Conservation (phyloP, 2,797 vertebrate genomes). For the Pangasius sanitwongsei region DNA sequence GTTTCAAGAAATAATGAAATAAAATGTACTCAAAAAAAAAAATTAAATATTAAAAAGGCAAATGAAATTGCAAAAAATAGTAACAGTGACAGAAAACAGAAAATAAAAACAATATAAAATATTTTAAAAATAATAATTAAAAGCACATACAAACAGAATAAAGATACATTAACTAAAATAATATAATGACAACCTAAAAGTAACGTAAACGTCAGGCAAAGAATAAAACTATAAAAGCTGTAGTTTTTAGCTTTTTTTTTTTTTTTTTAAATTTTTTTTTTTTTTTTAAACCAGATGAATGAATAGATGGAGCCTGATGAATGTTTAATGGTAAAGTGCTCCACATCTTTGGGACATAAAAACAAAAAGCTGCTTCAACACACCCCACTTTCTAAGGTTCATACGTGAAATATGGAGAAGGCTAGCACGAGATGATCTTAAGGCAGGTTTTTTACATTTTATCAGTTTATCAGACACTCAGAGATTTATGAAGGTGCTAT, state of each 20-base stretch:
- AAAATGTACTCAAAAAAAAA: background rate
- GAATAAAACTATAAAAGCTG: background rate
- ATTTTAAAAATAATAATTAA: background rate
- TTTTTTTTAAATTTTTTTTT: too few species aligned
- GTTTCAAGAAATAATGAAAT: background rate
- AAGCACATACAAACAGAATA: background rate
- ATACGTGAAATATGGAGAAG: background rate
- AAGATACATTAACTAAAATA: background rate
- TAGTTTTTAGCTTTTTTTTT: background rate
- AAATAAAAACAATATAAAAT: background rate
- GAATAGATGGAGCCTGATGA: background rate
- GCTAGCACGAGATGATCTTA: background rate
- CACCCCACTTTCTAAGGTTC: background rate
- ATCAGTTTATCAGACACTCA: background rate
- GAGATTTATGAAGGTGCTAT: background rate
- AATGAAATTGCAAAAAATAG: background rate
- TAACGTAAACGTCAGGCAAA: background rate
- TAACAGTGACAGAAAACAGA: background rate
- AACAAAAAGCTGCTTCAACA: background rate
- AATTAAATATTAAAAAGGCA: background rate
- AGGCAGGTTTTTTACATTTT: too few species aligned
- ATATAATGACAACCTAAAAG: background rate
- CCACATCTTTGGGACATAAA: background rate
- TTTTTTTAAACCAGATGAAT: background rate
- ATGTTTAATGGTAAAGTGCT: conserved; percentile 5